Conservation (phyloP, 2,113 vertebrate genomes). For the Noturus placidus region DNA sequence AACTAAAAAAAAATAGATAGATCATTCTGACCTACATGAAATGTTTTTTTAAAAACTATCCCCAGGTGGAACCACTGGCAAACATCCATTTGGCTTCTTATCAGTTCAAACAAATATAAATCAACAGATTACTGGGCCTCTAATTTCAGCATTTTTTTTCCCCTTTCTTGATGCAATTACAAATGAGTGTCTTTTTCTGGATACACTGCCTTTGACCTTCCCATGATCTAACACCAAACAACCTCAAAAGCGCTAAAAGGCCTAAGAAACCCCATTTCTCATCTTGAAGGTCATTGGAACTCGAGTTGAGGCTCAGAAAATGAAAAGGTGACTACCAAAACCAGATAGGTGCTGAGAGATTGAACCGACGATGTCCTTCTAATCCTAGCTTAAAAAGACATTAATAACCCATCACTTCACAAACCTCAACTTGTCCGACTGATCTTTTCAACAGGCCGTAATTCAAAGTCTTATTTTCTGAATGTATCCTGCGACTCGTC, state of each 20-base stretch:
- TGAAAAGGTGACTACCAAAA: not conserved
- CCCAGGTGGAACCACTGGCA: not conserved
- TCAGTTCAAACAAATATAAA: not conserved
- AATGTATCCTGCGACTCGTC: not conserved
- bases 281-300: not conserved
- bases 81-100: slow-evolving; percentile 5
- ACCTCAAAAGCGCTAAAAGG: slow-evolving; percentile 19
- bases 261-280: not conserved
- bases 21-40: not conserved
- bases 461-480: not conserved
- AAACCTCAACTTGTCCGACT: not conserved
- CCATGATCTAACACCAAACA: slow-evolving; percentile 17
- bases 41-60: not conserved
- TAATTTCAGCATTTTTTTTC: not conserved
- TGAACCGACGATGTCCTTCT: not conserved
- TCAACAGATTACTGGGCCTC: not conserved
- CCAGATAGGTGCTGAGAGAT: not conserved
- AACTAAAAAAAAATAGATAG: not conserved
- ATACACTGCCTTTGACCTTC: not conserved
- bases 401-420: not conserved
- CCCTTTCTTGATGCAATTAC: not conserved
- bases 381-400: not conserved
- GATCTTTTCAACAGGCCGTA: not conserved
- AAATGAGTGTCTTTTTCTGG: not conserved
- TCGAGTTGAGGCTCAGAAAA: not conserved